Base-by-base conservation (phyloP, 2,888 invertebrate genomes). In the Drosophila trichaetosa region DNA sequence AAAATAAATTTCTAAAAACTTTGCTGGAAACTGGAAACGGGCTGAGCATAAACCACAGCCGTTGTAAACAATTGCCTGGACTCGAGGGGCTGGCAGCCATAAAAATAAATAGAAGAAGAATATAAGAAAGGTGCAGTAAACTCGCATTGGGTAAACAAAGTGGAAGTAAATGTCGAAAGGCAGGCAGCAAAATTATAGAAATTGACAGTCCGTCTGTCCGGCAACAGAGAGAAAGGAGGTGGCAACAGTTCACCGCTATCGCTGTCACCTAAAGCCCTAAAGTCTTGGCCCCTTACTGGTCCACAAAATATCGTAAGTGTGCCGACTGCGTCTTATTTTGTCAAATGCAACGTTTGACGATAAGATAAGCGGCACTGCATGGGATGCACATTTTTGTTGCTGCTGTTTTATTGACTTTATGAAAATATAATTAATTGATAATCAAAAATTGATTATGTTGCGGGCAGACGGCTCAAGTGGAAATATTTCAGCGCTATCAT, bases 381-480 rank as follows among this genome's bases (percentile, higher is more conserved):
- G 40, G 51, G 24, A 56, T 65, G 56, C 59, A 71, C 51, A 62
- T 42, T 40, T 31, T 36, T 18, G n/a, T 11, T 38, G n/a, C 51
- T 11, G 11, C n/a, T 48, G 10, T 67, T 36, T 68, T 83, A 67
- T 69, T 67, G 46, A 49, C 66, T 64, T 67, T 68, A 59, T 68
- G 54, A 75, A 87, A 87, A 84, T 75, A 76, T 82, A 89, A 89
- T 85, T 84, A 87, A 84, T 73, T 85, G 85, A 89, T 89, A 82
- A 87, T 89, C 80, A 73, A 75, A 77, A 84, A 69, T 64, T 71
- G 82, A 87, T 80, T 79, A 87, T 62, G 57, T 8, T 4, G 13
- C 42, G 11, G 18, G 13, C 24, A 48, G 52, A 11, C 59, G 34
- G 48, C 10, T 63, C 18, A 59, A 58, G 31, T 51, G 57, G 16